phyloP scores from a whole-genome alignment of 2,888 invertebrate genomes.

The Boloria euphrosyne region DNA sequence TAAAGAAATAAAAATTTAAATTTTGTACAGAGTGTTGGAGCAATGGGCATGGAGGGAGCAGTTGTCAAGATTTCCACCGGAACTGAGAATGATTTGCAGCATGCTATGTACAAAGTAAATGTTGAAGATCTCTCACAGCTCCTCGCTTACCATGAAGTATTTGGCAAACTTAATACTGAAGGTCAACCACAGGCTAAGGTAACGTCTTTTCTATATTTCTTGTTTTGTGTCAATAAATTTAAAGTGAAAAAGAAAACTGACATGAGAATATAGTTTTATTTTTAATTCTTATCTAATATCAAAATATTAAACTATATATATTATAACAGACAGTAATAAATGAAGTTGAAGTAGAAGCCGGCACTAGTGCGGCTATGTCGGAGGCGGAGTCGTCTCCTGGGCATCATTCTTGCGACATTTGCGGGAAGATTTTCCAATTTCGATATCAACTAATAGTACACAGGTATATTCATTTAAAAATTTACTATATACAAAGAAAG shows the following conservation, averaged over 20 bases:
- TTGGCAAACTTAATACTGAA: conserved; percentile 72
- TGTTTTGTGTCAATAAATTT: neutral
- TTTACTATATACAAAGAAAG: too few species aligned
- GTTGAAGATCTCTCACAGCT: conserved; percentile 93
- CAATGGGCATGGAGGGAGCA: conserved; percentile 85
- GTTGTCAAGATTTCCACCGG: conserved; percentile 88
- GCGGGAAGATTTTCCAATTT: conserved; percentile 93
- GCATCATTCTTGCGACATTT: conserved; percentile 91
- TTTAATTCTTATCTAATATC: too few species aligned
- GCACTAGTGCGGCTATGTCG: conserved; percentile 80
- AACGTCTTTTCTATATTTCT: conserved; percentile 13
- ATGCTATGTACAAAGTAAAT: conserved; percentile 91
- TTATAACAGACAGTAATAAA: conserved; percentile 57
- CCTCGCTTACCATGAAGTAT: conserved; percentile 93
- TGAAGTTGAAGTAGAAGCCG: conserved; percentile 79
- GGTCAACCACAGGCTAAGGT: conserved; percentile 70
- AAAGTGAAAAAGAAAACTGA: too few species aligned
- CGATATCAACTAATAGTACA: conserved; percentile 94
- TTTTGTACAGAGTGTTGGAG: conserved; percentile 60
- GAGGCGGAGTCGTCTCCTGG: conserved; percentile 84
- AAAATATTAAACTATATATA: too few species aligned
- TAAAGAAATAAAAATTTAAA: too few species aligned
- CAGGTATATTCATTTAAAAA: conserved; percentile 62
- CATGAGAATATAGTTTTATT: too few species aligned
- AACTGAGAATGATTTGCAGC: conserved; percentile 86